A percentile compares a stretch with the other conserved stretches of the same genome.
phyloP scores from a whole-genome alignment of 2,113 vertebrate species.

The Melanostigma gelatinosum region DNA sequence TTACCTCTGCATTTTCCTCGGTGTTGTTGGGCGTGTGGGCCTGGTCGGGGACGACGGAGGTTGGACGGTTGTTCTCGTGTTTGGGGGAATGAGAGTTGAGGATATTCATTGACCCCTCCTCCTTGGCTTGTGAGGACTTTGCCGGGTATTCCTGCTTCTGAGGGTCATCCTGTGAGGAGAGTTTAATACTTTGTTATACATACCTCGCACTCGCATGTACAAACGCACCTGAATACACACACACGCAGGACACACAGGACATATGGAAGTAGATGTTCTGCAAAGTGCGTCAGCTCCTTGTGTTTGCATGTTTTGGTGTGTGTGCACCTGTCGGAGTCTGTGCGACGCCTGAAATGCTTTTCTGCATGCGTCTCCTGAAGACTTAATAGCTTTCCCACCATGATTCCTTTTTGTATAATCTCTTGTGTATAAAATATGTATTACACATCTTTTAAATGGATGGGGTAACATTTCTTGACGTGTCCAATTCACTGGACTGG shows the following conservation, averaged over 20 bases:
- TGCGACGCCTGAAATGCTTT: not conserved
- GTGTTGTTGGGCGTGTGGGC: constrained; percentile 68
- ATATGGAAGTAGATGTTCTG: not conserved
- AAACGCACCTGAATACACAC: not conserved
- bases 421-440: not conserved
- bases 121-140: constrained; percentile 89
- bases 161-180: constrained; percentile 84
- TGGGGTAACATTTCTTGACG: not conserved
- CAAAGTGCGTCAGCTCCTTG: not conserved
- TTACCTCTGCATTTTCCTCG: constrained; percentile 85
- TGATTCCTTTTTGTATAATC: not conserved
- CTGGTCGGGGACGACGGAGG: constrained; percentile 74
- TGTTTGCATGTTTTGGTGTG: not conserved
- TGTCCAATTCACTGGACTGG: not conserved
- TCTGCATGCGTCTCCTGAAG: not conserved
- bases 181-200: constrained; percentile 24
- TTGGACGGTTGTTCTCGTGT: constrained; percentile 86
- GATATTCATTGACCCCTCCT: constrained; percentile 92
- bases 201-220: not conserved
- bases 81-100: constrained; percentile 92
- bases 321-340: not conserved
- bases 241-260: not conserved
- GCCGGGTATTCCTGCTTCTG: constrained; percentile 90
- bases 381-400: not conserved
- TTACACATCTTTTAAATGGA: not conserved